phyloP scores from a whole-genome alignment of 2,113 vertebrate species.

The Microcebus lehilahytsara region DNA sequence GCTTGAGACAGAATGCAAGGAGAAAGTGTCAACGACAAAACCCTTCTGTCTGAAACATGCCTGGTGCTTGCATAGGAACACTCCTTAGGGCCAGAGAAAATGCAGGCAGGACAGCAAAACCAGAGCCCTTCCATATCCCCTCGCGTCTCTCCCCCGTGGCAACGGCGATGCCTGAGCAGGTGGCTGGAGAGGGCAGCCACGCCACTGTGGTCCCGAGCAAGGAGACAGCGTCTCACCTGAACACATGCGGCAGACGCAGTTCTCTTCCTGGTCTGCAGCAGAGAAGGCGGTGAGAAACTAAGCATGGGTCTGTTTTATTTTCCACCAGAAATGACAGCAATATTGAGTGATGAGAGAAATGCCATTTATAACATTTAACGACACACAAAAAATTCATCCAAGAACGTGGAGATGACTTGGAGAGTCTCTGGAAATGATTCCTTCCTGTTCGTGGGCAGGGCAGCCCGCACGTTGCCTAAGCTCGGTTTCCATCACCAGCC shows the following conservation, averaged over 20 bases:
- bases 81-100: neutral
- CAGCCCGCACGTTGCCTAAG: constrained; percentile 18
- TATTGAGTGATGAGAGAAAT: constrained; percentile 30
- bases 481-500: constrained; percentile 61
- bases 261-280: neutral
- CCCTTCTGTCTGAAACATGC: neutral
- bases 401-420: constrained; percentile 48
- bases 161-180: neutral
- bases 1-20: neutral
- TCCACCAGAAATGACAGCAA: neutral
- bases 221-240: neutral
- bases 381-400: neutral
- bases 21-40: neutral
- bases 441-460: constrained; percentile 60
- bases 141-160: no score
- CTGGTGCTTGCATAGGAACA: neutral
- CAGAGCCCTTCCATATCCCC: neutral
- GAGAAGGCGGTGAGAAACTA: neutral
- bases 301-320: neutral
- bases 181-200: neutral
- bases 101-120: neutral
- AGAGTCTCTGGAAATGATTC: constrained; percentile 46
- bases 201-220: neutral
- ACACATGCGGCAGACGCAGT: neutral
- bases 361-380: constrained; percentile 4